Conservation (phyloP, 2,113 vertebrate genomes). For the Dicrurus megarhynchus region DNA sequence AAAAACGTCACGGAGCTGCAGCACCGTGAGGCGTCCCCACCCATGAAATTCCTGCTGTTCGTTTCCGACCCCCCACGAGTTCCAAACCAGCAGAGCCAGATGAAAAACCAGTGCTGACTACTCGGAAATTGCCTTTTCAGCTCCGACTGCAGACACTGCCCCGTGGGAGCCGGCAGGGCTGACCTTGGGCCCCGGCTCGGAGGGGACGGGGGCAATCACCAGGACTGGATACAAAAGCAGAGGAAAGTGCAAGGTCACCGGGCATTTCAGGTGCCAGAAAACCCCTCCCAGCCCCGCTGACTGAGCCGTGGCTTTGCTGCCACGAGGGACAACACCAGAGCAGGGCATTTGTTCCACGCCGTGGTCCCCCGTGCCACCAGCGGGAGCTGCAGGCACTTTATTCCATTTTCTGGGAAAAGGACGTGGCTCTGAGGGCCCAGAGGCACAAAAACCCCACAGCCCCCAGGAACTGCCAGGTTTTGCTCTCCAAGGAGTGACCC, state of each 20-base stretch:
- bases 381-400: neutral
- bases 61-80: accelerated
- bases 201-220: neutral
- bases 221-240: neutral
- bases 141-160: accelerated
- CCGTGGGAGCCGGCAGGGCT: neutral
- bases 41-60: accelerated
- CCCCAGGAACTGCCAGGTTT: neutral
- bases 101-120: accelerated
- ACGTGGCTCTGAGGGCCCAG: neutral
- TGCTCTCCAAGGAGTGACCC: neutral
- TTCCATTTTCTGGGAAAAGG: neutral
- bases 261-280: neutral
- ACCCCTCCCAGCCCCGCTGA: neutral
- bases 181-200: neutral
- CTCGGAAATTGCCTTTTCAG: neutral
- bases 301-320: neutral
- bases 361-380: neutral
- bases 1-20: accelerated
- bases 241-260: slow-evolving; percentile 14
- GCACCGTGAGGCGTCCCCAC: accelerated
- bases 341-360: neutral
- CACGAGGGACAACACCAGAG: neutral
- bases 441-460: neutral
- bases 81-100: neutral